Percentiles rank a stretch among this genome's conserved stretches.
These are phyloP conservation scores for Erethizon dorsatum DNA, from an alignment of 2,797 vertebrate species.

Conservation along the genomic window DNA sequence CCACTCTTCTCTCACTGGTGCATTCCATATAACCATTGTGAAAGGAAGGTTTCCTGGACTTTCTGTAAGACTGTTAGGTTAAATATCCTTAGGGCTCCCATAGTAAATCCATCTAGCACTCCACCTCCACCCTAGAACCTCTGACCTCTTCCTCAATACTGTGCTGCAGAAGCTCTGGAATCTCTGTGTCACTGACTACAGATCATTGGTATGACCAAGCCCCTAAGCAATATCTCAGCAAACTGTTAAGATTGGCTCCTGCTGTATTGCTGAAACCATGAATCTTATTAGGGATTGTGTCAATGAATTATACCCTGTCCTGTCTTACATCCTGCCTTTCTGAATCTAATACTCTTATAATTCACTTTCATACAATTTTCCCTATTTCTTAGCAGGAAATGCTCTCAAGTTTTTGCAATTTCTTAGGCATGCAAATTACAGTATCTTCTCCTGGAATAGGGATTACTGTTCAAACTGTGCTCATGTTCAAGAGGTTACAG, in stretches of 20 bases:
- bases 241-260: background rate
- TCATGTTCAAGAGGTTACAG: background rate
- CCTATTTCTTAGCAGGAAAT: conserved; percentile 30
- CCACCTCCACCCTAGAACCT: background rate
- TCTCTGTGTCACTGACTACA: background rate
- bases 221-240: background rate
- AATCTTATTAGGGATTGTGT: background rate
- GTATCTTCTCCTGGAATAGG: background rate
- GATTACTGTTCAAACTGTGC: background rate
- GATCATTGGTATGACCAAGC: background rate
- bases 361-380: background rate
- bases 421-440: background rate
- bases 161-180: background rate
- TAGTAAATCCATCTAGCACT: background rate
- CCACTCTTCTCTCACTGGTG: background rate
- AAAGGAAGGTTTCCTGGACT: conserved; percentile 16
- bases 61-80: background rate
- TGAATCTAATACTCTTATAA: background rate
- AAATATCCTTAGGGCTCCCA: background rate
- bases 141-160: background rate
- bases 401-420: background rate
- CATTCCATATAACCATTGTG: background rate
- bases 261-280: background rate
- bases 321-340: background rate
- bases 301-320: background rate